phyloP scores from a whole-genome alignment of 2,888 invertebrate genomes.

The Octodonta nipae region DNA sequence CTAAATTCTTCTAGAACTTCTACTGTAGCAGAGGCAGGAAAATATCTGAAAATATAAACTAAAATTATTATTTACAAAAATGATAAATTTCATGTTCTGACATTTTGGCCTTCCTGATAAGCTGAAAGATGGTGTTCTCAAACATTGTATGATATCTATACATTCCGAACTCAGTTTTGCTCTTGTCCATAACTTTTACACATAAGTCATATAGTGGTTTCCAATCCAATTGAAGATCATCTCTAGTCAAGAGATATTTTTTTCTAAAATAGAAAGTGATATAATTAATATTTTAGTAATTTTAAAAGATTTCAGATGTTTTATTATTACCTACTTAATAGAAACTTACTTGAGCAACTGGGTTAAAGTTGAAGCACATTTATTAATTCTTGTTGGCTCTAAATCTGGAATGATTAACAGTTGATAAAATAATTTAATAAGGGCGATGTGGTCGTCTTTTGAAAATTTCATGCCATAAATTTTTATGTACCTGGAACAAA shows the following conservation, averaged over 20 bases:
- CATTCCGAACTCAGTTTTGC: conserved; percentile 44
- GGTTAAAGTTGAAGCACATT: conserved; percentile 53
- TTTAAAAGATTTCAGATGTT: too few species aligned
- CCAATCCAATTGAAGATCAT: conserved; percentile 76
- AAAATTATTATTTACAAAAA: conserved; percentile 1
- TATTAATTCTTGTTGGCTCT: conserved; percentile 60
- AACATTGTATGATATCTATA: conserved; percentile 34
- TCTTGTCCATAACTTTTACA: conserved; percentile 44
- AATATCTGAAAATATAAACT: conserved; percentile 42
- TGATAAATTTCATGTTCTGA: conserved; percentile 17
- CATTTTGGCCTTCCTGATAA: conserved; percentile 29
- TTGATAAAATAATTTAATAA: conserved; percentile 69
- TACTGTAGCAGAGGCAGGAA: conserved; percentile 58
- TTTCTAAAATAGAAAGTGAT: conserved; percentile 43
- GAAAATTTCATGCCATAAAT: conserved; percentile 77
- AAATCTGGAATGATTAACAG: conserved; percentile 62
- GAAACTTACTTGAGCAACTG: conserved; percentile 61
- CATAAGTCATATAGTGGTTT: conserved; percentile 64
- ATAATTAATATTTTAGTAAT: not conserved
- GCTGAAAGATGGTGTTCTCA: conserved; percentile 22
- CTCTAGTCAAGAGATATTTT: conserved; percentile 57
- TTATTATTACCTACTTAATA: not conserved
- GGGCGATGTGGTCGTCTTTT: conserved; percentile 74
- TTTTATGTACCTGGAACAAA: conserved; percentile 58
- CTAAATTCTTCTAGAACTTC: conserved; percentile 76